Base-by-base conservation (phyloP, 37 sponge, comb jelly and placozoan genomes). In the Agelas oroides region DNA sequence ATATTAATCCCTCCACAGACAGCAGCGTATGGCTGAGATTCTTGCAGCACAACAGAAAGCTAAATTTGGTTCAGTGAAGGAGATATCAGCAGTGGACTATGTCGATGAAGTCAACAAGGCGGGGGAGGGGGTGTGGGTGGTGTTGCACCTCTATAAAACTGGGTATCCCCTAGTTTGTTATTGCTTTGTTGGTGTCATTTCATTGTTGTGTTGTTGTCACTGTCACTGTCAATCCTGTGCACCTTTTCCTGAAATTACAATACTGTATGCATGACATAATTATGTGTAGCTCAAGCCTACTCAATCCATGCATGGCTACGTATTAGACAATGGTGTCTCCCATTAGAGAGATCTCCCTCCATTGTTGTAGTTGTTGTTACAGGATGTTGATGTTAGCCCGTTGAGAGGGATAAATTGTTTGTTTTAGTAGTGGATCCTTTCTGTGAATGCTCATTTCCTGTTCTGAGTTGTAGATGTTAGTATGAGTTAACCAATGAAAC, bases 81-180 rank as follows among this genome's bases (percentile, higher is more conserved):
- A 98, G 88, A 98, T 98, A 17, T 79, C 93, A 23, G 99, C 85
- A 15, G 85, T 83, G 41, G 97, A 98, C 27, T 98, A 98, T 79
- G 90, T 98, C 27, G 93, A 94, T 36, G 92, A 98, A 66, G 99
- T 98, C 59, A 98, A 96, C 92, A 98, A 98, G 86, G 99, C 99
- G 18, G 99, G 99, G n/a, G 91, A 96, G 0, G 95, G 85, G 33
- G 93, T 98, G 73, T 94, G 93, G 93, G 99, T 98, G 17, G 92
- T 98, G 5, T 92, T 98, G 0, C 99, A 98, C 79, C 93, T 98
- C 36, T 98, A 91, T 86, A 90, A 92, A 60, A 71, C 88, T 28
- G 93, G 97, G 95, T 98, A 89, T 91, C 87, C 88, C 83, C 65
- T n/a, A n/a, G n/a, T n/a, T n/a, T n/a, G n/a, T n/a, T n/a, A n/a